Percentiles rank a stretch among this genome's conserved stretches.
Conservation (phyloP, 2,888 invertebrate genomes). For the Polietes domitor region DNA sequence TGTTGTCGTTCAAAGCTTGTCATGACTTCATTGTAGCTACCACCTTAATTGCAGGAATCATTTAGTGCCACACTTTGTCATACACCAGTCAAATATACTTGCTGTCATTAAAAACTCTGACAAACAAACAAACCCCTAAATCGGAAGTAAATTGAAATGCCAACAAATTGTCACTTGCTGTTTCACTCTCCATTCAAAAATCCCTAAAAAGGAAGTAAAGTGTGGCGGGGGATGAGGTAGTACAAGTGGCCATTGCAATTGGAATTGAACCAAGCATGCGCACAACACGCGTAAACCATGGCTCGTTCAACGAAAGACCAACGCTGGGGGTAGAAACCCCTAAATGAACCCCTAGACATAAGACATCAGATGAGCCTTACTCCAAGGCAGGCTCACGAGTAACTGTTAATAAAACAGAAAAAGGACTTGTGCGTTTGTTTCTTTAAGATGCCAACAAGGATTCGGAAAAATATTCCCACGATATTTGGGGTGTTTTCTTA, state of each 20-base stretch:
- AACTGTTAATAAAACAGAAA: background rate
- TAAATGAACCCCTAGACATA: background rate
- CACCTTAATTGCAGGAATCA: background rate
- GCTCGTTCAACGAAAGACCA: background rate
- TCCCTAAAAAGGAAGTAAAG: slow-evolving; percentile 23
- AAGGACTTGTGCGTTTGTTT: background rate
- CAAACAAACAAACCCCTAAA: slow-evolving; percentile 11
- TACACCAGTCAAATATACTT: background rate
- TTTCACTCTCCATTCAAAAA: background rate
- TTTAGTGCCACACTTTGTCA: background rate
- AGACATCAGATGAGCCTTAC: background rate
- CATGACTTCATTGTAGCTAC: no score
- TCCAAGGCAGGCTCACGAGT: background rate
- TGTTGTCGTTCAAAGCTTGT: no score
- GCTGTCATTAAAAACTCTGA: background rate
- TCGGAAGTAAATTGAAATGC: slow-evolving; percentile 21
- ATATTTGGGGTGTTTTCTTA: background rate
- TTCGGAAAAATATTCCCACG: slow-evolving; percentile 15
- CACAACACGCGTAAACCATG: background rate
- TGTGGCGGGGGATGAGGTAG: background rate
- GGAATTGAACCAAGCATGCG: background rate
- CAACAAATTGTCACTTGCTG: background rate
- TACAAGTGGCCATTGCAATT: background rate
- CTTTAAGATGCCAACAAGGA: background rate
- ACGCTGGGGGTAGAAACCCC: background rate